Evolutionary conservation across 2,797 vertebrate genomes (phyloP).

Genomic region (Malurus splendens): DNA sequence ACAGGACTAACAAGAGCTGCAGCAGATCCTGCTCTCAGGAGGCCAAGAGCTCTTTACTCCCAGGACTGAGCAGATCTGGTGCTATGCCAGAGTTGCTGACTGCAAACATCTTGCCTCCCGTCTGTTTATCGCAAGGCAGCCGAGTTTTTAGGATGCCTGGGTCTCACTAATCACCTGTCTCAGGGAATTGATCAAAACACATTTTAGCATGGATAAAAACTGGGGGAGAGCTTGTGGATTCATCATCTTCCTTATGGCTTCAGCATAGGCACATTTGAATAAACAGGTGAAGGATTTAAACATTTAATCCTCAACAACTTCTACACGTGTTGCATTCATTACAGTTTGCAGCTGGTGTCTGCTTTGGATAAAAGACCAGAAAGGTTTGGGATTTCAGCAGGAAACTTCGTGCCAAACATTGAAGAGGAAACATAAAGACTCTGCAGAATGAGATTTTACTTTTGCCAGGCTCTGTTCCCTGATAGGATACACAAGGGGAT

Average conservation of each 20-base stretch:
- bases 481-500: background rate
- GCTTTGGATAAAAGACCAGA: background rate
- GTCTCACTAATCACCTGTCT: background rate
- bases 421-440: background rate
- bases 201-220: background rate
- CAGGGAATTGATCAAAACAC: background rate
- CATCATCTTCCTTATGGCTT: background rate
- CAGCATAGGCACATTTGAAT: background rate
- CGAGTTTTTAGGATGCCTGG: background rate
- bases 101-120: background rate
- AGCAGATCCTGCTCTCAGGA: background rate
- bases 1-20: background rate
- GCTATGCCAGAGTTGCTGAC: background rate
- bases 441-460: background rate
- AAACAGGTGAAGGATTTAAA: slow-evolving; percentile 25
- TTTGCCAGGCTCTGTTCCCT: background rate
- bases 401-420: background rate
- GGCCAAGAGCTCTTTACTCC: background rate
- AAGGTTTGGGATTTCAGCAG: background rate
- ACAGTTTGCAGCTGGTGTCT: slow-evolving; percentile 3
- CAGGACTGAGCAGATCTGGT: background rate
- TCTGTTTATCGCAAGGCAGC: background rate
- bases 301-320: background rate
- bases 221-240: background rate
- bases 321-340: background rate